These are phyloP conservation scores for Rhinichthys osculus DNA, from an alignment of 2,797 vertebrate genomes.

Conservation along the genomic window DNA sequence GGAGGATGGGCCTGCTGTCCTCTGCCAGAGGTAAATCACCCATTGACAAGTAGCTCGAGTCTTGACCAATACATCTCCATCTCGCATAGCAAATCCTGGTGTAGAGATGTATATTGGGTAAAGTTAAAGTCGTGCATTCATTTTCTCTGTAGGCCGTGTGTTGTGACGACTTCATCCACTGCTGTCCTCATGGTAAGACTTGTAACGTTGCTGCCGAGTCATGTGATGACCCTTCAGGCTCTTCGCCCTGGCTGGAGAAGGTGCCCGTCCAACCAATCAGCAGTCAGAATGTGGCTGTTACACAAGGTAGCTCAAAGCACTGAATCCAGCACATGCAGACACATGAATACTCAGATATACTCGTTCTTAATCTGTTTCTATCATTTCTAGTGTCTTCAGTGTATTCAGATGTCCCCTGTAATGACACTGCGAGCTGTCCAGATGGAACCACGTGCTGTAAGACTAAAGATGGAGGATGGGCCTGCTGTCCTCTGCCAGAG, in stretches of 20 bases:
- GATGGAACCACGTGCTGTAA: constrained; percentile 54
- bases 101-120: not conserved
- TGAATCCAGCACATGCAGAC: not conserved
- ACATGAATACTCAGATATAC: too few relatives aligned
- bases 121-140: not conserved
- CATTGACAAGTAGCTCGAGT: not conserved
- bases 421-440: constrained; percentile 11
- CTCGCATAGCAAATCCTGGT: not conserved
- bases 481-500: constrained; percentile 67
- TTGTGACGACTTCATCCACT: constrained; percentile 65
- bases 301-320: not conserved
- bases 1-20: constrained; percentile 53
- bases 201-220: constrained; percentile 56
- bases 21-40: constrained; percentile 74
- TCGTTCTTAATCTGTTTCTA: not conserved
- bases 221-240: constrained; percentile 44
- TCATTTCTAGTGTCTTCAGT: too few relatives aligned
- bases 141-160: constrained; percentile 64
- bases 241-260: constrained; percentile 59
- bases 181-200: constrained; percentile 66
- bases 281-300: not conserved
- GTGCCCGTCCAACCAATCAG: not conserved
- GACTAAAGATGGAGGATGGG: constrained; percentile 29
- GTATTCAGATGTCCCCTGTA: constrained; percentile 56
- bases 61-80: not conserved